phyloP scores from a whole-genome alignment of 2,888 invertebrate genomes.

The Cinara cedri region DNA sequence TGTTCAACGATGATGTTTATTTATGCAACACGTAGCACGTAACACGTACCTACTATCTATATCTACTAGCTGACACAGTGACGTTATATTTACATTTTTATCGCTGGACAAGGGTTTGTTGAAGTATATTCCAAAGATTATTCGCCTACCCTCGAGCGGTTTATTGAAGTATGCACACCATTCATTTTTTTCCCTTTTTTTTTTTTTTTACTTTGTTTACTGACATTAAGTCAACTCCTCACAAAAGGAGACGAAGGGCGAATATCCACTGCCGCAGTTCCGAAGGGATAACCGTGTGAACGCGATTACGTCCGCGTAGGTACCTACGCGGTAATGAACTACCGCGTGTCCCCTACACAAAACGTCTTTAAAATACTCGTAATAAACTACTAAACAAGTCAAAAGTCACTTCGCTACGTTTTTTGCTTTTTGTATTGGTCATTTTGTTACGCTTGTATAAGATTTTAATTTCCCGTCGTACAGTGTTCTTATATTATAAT shows the following conservation, averaged over 20 bases:
- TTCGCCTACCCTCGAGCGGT: slow-evolving; percentile 28
- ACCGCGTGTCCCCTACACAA: neutral
- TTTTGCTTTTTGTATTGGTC: no score
- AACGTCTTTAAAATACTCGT: neutral
- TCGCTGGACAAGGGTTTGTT: slow-evolving; percentile 35
- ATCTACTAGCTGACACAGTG: no score
- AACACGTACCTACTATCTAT: no score
- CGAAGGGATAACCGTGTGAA: slow-evolving; percentile 44
- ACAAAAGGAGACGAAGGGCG: slow-evolving; percentile 19
- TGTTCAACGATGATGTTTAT: no score
- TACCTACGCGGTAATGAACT: slow-evolving; percentile 28
- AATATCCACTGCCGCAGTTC: slow-evolving; percentile 18
- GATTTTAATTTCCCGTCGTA: no score
- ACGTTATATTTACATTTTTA: neutral
- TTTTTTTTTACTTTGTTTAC: slow-evolving; percentile 35
- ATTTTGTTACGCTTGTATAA: no score
- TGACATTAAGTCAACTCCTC: slow-evolving; percentile 37
- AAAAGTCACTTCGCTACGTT: neutral
- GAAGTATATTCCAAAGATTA: slow-evolving; percentile 38
- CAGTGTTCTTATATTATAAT: no score
- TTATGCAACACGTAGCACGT: no score
- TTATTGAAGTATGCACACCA: slow-evolving; percentile 42
- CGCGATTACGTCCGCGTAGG: slow-evolving; percentile 7
- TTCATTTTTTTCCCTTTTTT: slow-evolving; percentile 40
- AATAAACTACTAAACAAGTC: neutral